Percentiles rank a stretch among this genome's conserved stretches.
Conservation (phyloP, 2,888 invertebrate species). For the Leucoma salicis region DNA sequence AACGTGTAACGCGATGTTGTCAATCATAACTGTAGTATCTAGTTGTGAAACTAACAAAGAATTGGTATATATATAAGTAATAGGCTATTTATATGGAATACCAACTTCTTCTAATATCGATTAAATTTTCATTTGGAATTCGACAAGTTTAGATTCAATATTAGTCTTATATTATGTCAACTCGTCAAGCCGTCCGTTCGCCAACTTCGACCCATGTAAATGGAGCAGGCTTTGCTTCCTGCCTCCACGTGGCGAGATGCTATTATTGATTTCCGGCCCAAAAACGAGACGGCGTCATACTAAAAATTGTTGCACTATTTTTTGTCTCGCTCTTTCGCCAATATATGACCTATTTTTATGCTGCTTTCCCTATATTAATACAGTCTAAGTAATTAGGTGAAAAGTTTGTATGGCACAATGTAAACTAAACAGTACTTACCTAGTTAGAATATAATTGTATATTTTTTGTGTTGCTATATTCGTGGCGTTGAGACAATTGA, state of each 20-base stretch:
- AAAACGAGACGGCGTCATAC: conserved; percentile 67
- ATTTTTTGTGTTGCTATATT: too few relatives aligned
- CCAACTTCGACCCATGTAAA: conserved; percentile 64
- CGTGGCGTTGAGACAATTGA: too few relatives aligned
- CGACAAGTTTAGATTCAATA: conserved; percentile 51
- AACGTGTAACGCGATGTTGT: too few relatives aligned
- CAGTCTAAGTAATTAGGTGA: conserved; percentile 78
- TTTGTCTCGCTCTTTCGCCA: conserved; percentile 68
- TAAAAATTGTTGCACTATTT: conserved; percentile 81
- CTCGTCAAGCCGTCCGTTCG: conserved; percentile 47
- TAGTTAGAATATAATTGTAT: conserved; percentile 24
- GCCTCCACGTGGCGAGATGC: conserved; percentile 78
- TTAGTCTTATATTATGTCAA: conserved; percentile 47
- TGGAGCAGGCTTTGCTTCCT: conserved; percentile 68
- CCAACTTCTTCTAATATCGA: too few relatives aligned
- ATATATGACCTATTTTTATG: conserved; percentile 82
- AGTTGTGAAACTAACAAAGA: too few relatives aligned
- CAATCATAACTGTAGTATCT: too few relatives aligned
- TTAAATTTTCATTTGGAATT: background rate
- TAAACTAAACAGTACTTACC: conserved; percentile 52
- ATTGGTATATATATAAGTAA: too few relatives aligned
- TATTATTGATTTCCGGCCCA: conserved; percentile 81
- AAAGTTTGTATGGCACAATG: conserved; percentile 59
- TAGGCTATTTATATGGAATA: too few relatives aligned
- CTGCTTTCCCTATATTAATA: conserved; percentile 79